Evolutionary conservation across 2,113 vertebrate genomes (phyloP).

Genomic region (Indicator indicator): DNA sequence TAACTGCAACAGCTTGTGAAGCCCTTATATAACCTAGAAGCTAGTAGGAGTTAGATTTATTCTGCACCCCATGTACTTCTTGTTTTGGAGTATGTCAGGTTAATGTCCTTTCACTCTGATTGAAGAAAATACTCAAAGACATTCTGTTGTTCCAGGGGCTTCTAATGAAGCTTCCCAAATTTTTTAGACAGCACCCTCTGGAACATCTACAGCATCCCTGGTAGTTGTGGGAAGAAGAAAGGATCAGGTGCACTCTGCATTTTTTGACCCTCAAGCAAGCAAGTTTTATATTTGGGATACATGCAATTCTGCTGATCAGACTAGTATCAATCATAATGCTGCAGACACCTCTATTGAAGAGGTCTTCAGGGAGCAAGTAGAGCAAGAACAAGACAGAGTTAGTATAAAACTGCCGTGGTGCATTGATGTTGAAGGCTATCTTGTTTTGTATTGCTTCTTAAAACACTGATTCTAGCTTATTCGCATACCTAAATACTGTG

Average conservation of each 20-base stretch:
- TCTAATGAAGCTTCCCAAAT: neutral
- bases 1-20: neutral
- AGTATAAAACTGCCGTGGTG: neutral
- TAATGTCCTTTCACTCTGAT: neutral
- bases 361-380: neutral
- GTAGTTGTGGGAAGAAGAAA: neutral
- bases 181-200: neutral
- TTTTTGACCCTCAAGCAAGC: neutral
- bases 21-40: neutral
- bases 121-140: neutral
- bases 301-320: neutral
- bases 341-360: neutral
- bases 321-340: neutral
- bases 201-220: neutral
- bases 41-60: neutral
- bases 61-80: neutral
- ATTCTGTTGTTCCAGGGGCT: neutral
- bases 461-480: neutral
- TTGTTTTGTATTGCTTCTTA: neutral
- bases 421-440: neutral
- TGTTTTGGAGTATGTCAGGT: neutral
- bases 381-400: neutral
- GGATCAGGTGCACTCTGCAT: neutral
- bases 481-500: neutral
- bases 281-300: neutral